Conservation (phyloP, 1,140 invertebrate species). For the Halesus radiatus region DNA sequence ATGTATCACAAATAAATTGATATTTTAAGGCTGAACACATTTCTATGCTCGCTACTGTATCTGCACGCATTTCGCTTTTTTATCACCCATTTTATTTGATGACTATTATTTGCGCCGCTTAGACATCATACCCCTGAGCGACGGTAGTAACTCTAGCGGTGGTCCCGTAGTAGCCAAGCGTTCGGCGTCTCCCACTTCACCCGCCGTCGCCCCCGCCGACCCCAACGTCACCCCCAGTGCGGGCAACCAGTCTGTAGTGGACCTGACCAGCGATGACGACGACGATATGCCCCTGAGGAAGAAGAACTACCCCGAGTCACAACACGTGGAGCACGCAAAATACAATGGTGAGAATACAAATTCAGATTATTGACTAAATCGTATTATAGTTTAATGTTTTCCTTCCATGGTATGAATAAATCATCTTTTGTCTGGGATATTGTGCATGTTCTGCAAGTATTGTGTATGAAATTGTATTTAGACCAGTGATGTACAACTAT, state of each 20-base stretch:
- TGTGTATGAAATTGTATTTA: no score
- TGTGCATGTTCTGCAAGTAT: no score
- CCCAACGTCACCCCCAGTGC: slow-evolving; percentile 57
- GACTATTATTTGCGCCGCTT: slow-evolving; percentile 12
- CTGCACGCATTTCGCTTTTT: slow-evolving; percentile 1
- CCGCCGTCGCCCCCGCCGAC: background rate
- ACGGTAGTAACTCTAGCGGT: slow-evolving; percentile 56
- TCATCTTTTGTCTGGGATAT: no score
- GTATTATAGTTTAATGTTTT: no score
- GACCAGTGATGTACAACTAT: no score
- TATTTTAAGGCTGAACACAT: no score
- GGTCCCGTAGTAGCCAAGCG: slow-evolving; percentile 60
- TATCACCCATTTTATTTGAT: slow-evolving; percentile 56
- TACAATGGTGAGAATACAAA: slow-evolving; percentile 39
- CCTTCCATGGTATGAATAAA: no score
- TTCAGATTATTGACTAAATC: no score
- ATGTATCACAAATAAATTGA: no score
- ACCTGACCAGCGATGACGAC: slow-evolving; percentile 68
- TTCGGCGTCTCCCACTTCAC: slow-evolving; percentile 42
- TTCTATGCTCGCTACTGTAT: no score
- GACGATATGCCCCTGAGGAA: slow-evolving; percentile 67
- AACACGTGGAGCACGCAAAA: slow-evolving; percentile 44
- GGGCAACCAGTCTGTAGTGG: slow-evolving; percentile 58
- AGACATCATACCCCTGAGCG: slow-evolving; percentile 68
- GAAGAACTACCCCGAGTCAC: slow-evolving; percentile 61